A percentile compares a stretch with the other conserved stretches of the same genome.
phyloP scores from a whole-genome alignment of 2,797 vertebrate species.

The Ceryle rudis region DNA sequence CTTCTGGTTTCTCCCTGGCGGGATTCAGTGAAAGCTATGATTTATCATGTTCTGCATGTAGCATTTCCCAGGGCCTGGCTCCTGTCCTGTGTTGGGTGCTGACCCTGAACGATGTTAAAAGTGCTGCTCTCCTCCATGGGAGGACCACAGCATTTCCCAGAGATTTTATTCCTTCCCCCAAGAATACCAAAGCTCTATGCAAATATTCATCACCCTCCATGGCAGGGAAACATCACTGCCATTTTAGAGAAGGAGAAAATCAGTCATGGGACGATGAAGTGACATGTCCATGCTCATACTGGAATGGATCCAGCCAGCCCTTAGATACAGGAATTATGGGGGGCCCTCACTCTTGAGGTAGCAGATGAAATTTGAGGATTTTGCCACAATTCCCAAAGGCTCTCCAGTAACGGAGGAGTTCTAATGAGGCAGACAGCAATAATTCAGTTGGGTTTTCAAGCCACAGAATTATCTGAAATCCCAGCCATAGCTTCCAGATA shows the following conservation, averaged over 20 bases:
- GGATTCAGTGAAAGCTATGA: neutral
- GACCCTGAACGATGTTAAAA: accelerated
- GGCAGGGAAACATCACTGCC: neutral
- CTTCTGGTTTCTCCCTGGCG: neutral
- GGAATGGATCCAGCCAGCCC: neutral
- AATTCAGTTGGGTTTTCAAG: neutral
- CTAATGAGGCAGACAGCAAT: neutral
- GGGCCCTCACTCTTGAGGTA: neutral
- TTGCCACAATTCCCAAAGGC: neutral
- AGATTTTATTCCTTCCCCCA: neutral
- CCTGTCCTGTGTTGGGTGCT: accelerated
- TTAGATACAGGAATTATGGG: accelerated
- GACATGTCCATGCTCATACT: neutral
- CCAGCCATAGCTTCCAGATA: neutral
- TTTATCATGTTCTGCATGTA: neutral
- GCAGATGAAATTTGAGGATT: neutral
- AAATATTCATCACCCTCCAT: neutral
- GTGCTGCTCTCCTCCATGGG: neutral
- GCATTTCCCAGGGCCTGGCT: neutral
- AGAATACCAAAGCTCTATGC: neutral
- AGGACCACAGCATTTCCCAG: neutral
- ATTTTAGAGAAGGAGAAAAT: neutral
- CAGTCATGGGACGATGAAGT: neutral
- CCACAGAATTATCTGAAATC: neutral
- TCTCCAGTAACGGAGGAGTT: neutral